Evolutionary conservation across 2,113 vertebrate genomes (phyloP).

Genomic region (Bubo bubo): DNA sequence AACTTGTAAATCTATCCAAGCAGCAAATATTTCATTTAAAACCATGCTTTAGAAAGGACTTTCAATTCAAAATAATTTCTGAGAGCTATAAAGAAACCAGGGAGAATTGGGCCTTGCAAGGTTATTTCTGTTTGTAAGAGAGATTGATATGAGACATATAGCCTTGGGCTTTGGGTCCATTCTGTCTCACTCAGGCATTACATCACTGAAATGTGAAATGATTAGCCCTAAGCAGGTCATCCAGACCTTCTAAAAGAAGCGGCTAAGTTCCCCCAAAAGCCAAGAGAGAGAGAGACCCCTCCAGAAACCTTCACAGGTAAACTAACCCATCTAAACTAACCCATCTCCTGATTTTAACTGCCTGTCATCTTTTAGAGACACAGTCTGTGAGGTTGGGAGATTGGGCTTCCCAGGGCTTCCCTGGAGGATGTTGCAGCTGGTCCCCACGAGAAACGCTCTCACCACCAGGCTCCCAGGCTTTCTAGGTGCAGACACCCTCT

Average conservation of each 20-base stretch:
- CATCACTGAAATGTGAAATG: not conserved
- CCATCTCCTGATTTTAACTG: not conserved
- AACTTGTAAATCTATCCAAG: not conserved
- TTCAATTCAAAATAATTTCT: not conserved
- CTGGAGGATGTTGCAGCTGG: not conserved
- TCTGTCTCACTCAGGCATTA: not conserved
- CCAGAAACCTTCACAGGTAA: not conserved
- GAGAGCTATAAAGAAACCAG: not conserved
- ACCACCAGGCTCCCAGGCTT: not conserved
- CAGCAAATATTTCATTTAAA: not conserved
- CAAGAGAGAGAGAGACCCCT: not conserved
- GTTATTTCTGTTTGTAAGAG: not conserved
- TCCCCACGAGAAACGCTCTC: not conserved
- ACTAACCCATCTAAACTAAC: not conserved
- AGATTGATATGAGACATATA: not conserved
- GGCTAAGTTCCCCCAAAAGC: not conserved
- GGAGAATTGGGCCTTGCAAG: not conserved
- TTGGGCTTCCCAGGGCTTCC: not conserved
- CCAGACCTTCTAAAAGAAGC: not conserved
- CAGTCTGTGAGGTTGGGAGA: not conserved
- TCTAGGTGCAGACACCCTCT: not conserved
- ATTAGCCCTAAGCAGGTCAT: not conserved
- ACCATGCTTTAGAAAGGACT: not conserved
- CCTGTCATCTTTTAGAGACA: not conserved
- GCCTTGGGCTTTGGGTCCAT: not conserved